These are phyloP conservation scores for Rhynchomys soricoides DNA, from an alignment of 2,113 vertebrate species.

Conservation along the genomic window DNA sequence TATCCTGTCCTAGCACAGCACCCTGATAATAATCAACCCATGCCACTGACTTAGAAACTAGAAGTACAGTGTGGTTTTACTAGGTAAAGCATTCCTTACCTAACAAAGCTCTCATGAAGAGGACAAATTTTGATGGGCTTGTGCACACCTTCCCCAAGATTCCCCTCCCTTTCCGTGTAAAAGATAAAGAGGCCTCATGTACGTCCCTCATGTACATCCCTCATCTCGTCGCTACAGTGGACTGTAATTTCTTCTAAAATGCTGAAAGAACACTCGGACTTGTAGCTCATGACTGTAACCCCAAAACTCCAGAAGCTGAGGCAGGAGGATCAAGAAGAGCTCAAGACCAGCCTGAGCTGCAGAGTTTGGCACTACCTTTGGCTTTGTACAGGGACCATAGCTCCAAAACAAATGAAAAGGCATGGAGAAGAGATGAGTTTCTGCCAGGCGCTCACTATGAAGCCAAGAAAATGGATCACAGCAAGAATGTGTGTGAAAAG, in stretches of 20 bases:
- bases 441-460: background rate
- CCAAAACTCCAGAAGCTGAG: background rate
- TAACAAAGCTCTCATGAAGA: constrained; percentile 31
- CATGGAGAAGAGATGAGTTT: background rate
- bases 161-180: background rate
- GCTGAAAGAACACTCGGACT: background rate
- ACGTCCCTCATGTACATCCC: too few species aligned
- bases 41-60: constrained; percentile 16
- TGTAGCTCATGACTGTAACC: background rate
- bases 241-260: background rate
- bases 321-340: background rate
- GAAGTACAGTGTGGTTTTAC: constrained; percentile 13
- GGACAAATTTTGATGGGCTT: background rate
- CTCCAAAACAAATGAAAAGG: background rate
- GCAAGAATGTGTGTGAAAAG: background rate
- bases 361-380: background rate
- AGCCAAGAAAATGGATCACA: background rate
- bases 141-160: background rate
- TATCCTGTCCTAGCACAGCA: constrained; percentile 29
- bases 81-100: constrained; percentile 29
- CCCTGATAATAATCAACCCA: background rate
- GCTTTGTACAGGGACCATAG: background rate
- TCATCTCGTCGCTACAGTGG: background rate
- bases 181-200: background rate
- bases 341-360: background rate